These are phyloP conservation scores for Anoncus sp. DNA, from an alignment of 2,888 invertebrate genomes.

Conservation along the genomic window DNA sequence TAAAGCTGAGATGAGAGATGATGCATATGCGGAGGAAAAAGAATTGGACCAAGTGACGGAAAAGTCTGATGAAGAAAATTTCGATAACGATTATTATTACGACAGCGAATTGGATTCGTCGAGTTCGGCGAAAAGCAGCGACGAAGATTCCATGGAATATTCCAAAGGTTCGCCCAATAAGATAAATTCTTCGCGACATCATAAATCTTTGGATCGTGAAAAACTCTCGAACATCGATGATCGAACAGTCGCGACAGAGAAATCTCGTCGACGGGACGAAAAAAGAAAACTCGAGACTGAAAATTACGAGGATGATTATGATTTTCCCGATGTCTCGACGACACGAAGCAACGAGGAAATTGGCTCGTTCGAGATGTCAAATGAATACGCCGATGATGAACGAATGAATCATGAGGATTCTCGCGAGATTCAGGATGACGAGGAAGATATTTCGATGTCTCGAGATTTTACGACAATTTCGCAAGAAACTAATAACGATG, in stretches of 20 bases:
- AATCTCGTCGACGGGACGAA: constrained; percentile 52
- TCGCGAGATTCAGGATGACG: constrained; percentile 40
- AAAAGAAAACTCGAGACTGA: constrained; percentile 48
- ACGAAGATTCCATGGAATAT: constrained; percentile 51
- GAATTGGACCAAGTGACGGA: constrained; percentile 1
- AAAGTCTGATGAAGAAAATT: constrained; percentile 25
- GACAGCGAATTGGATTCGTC: constrained; percentile 50
- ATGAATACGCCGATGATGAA: constrained; percentile 30
- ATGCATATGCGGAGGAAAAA: neutral
- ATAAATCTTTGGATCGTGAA: constrained; percentile 7
- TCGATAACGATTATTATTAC: constrained; percentile 42
- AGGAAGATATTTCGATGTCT: constrained; percentile 9
- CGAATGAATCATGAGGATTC: constrained; percentile 32
- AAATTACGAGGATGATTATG: constrained; percentile 50
- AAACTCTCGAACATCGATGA: constrained; percentile 38
- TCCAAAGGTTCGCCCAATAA: constrained; percentile 62
- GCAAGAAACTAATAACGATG: neutral
- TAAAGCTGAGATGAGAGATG: constrained; percentile 23
- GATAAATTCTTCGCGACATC: constrained; percentile 34
- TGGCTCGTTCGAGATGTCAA: constrained; percentile 42
- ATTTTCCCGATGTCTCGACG: constrained; percentile 33
- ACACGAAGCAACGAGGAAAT: constrained; percentile 52
- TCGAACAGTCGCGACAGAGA: constrained; percentile 5
- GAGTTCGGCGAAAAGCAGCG: constrained; percentile 35
- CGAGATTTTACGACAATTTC: constrained; percentile 22